Evolutionary conservation across 2,797 vertebrate species (phyloP).

Genomic region (Artibeus lituratus): DNA sequence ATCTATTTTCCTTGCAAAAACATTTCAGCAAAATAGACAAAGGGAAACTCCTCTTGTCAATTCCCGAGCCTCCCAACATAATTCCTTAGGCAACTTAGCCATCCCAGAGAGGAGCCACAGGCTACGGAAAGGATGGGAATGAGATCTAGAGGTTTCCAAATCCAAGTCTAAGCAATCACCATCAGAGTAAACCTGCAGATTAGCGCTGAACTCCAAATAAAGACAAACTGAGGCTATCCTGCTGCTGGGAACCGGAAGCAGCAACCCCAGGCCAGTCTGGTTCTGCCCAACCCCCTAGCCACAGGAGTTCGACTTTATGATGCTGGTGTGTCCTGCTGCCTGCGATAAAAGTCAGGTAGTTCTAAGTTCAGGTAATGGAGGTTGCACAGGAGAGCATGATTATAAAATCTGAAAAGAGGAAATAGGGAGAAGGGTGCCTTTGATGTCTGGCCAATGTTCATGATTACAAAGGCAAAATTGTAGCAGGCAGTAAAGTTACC

Average conservation of each 20-base stretch:
- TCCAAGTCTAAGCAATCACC: neutral
- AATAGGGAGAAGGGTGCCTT: conserved; percentile 67
- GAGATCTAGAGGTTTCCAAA: neutral
- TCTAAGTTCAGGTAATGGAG: conserved; percentile 72
- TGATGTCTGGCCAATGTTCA: conserved; percentile 62
- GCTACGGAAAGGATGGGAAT: neutral
- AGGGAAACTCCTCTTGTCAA: neutral
- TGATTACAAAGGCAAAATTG: conserved; percentile 71
- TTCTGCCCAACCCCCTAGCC: neutral
- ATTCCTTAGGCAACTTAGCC: neutral
- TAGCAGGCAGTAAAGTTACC: conserved; percentile 67
- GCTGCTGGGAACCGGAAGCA: neutral
- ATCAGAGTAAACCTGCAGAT: neutral
- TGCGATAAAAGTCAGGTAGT: conserved; percentile 67
- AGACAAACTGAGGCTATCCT: neutral
- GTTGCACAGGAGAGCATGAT: conserved; percentile 44
- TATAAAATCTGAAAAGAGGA: conserved; percentile 75
- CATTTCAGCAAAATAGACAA: neutral
- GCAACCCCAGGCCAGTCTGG: neutral
- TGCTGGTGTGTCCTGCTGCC: conserved; percentile 41
- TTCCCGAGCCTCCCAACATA: neutral
- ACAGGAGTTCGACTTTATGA: conserved; percentile 47
- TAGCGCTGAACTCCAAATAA: neutral
- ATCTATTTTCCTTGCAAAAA: neutral
- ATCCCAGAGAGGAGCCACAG: neutral